A percentile compares a stretch with the other conserved stretches of the same genome.
Evolutionary conservation across 2,113 vertebrate species (phyloP).

Genomic region (Callospermophilus lateralis): DNA sequence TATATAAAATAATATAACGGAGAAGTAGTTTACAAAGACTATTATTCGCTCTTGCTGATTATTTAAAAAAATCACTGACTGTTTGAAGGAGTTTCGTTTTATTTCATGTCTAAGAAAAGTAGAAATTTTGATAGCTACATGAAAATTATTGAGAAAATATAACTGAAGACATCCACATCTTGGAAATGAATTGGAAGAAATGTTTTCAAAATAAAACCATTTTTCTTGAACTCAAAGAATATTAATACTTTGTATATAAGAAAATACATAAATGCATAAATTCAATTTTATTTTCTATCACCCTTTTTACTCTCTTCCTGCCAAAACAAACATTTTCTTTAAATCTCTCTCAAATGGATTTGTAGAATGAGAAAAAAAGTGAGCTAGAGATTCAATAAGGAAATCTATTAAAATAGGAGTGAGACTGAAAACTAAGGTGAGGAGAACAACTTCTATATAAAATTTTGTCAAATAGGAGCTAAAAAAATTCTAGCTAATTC

Average conservation of each 20-base stretch:
- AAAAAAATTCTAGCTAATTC: conserved; percentile 4
- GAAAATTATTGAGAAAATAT: conserved; percentile 4
- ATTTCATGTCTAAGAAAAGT: background rate
- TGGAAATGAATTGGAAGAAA: background rate
- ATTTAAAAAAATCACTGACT: background rate
- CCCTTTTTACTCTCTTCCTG: conserved; percentile 32
- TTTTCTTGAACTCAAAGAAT: conserved; percentile 52
- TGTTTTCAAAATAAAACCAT: conserved; percentile 63
- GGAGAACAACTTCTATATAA: background rate
- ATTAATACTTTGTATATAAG: conserved; percentile 63
- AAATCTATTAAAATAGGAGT: conserved; percentile 67
- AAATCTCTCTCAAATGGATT: conserved; percentile 45
- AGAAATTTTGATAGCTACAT: background rate
- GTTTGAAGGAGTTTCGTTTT: background rate
- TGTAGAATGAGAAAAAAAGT: conserved; percentile 40
- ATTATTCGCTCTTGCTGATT: background rate
- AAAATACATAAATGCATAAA: conserved; percentile 59
- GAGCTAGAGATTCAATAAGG: conserved; percentile 65
- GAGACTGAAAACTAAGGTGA: conserved; percentile 46
- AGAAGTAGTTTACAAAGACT: conserved; percentile 25
- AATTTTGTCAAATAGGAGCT: conserved; percentile 21
- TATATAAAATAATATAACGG: too few relatives aligned
- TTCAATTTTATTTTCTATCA: conserved; percentile 71
- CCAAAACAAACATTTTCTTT: conserved; percentile 47
- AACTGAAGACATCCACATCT: conserved; percentile 25